phyloP scores from a whole-genome alignment of 2,113 vertebrate genomes.

The Kryptolebias marmoratus region DNA sequence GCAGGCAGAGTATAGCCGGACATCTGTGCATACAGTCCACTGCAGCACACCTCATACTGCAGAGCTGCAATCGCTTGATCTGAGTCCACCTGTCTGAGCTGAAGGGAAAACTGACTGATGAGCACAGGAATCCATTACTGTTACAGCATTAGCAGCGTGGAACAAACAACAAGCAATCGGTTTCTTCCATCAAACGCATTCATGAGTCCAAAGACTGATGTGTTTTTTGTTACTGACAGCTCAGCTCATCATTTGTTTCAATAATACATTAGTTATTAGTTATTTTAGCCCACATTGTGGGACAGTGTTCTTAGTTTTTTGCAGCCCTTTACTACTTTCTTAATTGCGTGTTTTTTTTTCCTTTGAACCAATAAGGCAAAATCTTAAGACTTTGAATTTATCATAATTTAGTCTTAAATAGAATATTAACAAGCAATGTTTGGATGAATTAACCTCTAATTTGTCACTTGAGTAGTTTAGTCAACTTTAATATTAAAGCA shows the following conservation, averaged over 20 bases:
- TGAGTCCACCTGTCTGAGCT: slow-evolving; percentile 6
- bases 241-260: neutral
- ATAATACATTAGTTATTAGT: neutral
- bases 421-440: too few relatives aligned
- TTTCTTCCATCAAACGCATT: slow-evolving; percentile 18
- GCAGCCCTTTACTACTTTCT: too few relatives aligned
- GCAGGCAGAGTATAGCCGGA: slow-evolving; percentile 47
- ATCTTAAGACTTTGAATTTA: too few relatives aligned
- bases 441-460: too few relatives aligned
- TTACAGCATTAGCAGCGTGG: slow-evolving; percentile 11
- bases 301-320: neutral
- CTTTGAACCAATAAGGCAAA: too few relatives aligned
- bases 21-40: slow-evolving; percentile 35
- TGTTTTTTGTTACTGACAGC: neutral
- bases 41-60: slow-evolving; percentile 1
- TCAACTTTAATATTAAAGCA: too few relatives aligned
- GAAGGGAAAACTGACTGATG: slow-evolving; percentile 8
- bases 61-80: slow-evolving; percentile 16
- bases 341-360: too few relatives aligned
- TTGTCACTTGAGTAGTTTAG: too few relatives aligned
- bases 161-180: neutral
- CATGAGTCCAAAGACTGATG: neutral
- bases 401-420: too few relatives aligned
- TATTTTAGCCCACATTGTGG: slow-evolving; percentile 1
- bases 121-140: slow-evolving; percentile 38